Evolutionary conservation across 2,797 vertebrate genomes (phyloP).

Genomic region (Cheirogaleus major): DNA sequence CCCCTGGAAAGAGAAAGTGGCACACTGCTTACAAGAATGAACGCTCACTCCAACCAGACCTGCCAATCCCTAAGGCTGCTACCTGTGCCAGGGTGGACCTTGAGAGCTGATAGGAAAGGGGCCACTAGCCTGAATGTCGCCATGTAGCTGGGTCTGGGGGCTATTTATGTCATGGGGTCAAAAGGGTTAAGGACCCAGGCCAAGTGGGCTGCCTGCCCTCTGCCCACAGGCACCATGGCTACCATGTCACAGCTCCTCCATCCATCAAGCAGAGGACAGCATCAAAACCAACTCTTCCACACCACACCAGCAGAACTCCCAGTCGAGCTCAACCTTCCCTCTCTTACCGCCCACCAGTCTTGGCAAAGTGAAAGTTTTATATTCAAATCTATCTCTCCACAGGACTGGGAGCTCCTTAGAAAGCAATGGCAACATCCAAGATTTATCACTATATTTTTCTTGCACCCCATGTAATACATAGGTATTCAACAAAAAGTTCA

Average conservation of each 20-base stretch:
- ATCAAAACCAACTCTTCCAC: background rate
- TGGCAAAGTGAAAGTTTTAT: background rate
- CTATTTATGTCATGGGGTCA: background rate
- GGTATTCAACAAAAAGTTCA: background rate
- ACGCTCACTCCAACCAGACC: background rate
- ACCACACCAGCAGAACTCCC: background rate
- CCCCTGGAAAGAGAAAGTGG: too few relatives aligned
- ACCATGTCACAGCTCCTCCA: background rate
- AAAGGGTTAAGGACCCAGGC: background rate
- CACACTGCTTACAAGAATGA: too few relatives aligned
- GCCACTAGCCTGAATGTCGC: background rate
- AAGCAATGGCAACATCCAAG: background rate
- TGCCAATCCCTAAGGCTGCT: background rate
- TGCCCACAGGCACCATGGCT: background rate
- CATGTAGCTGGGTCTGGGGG: background rate
- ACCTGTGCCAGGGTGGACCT: background rate
- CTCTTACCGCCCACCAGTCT: accelerated
- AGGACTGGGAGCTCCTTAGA: background rate
- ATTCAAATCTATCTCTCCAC: too few relatives aligned
- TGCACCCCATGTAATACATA: accelerated
- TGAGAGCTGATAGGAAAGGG: background rate
- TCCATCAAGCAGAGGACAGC: background rate
- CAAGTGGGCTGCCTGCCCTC: background rate
- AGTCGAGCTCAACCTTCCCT: accelerated
- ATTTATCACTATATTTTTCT: accelerated